Percentiles rank a stretch among this genome's conserved stretches.
Conservation (phyloP, 2,113 vertebrate species). For the Nestor notabilis region DNA sequence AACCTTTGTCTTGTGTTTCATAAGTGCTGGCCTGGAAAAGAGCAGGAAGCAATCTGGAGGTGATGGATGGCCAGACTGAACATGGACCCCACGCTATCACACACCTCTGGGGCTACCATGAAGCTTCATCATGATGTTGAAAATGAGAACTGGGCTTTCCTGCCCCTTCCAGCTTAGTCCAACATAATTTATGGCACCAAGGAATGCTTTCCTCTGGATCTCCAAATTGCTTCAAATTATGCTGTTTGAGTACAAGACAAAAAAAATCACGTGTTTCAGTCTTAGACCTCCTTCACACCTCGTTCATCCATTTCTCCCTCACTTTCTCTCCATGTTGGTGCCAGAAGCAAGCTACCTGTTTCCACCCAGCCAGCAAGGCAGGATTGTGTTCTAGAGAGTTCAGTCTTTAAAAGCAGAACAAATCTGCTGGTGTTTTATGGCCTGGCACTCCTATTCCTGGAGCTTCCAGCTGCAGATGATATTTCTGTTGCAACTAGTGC, state of each 20-base stretch:
- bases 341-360: background rate
- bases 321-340: background rate
- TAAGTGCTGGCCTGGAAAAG: background rate
- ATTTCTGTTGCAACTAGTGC: background rate
- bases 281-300: background rate
- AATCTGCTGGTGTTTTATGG: background rate
- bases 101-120: rapidly evolving
- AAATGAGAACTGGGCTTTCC: background rate
- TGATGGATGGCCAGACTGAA: background rate
- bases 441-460: background rate
- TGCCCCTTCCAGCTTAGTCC: background rate
- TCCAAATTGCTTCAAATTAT: background rate
- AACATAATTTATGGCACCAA: background rate
- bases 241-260: rapidly evolving
- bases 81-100: rapidly evolving
- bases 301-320: background rate
- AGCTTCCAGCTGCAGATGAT: background rate
- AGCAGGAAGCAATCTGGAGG: background rate
- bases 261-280: background rate
- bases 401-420: background rate
- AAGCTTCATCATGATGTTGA: rapidly evolving
- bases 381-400: background rate
- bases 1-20: background rate
- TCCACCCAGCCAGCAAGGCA: background rate
- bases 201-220: background rate